These are phyloP conservation scores for Shinisaurus crocodilurus DNA, from an alignment of 2,113 vertebrate genomes.

Conservation along the genomic window DNA sequence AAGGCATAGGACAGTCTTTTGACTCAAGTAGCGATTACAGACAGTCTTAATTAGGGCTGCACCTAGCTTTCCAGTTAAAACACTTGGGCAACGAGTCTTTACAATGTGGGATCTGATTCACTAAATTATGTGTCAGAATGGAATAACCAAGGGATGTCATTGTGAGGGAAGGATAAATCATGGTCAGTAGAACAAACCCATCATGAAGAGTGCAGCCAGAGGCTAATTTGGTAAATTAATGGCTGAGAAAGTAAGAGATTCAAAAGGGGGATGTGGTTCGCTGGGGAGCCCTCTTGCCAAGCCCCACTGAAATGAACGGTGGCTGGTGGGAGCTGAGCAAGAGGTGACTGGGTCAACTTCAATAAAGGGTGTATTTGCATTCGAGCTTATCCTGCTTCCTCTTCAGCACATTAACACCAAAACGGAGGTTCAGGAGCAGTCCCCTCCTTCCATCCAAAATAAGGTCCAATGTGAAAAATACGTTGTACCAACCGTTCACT, in stretches of 20 bases:
- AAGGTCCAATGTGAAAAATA: background rate
- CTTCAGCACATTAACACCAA: too few relatives aligned
- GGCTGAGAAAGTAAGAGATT: background rate
- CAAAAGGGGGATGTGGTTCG: background rate
- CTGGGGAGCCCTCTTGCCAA: background rate
- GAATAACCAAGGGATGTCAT: background rate
- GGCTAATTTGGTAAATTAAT: background rate
- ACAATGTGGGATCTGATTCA: slow-evolving; percentile 9
- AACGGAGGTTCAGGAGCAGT: background rate
- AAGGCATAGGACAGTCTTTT: background rate
- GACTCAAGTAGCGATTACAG: slow-evolving; percentile 1
- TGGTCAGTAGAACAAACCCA: background rate
- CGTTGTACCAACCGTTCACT: background rate
- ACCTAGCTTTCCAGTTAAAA: slow-evolving; percentile 15
- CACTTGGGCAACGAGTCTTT: slow-evolving; percentile 1
- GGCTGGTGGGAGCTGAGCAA: background rate
- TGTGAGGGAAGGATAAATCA: background rate
- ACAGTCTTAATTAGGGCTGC: slow-evolving; percentile 1
- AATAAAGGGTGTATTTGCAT: background rate
- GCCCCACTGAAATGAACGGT: background rate
- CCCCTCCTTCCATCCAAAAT: background rate
- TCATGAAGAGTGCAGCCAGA: background rate
- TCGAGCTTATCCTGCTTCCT: background rate
- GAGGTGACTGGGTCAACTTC: background rate
- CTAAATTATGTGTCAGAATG: background rate